Percentiles rank a stretch among this genome's conserved stretches.
Evolutionary conservation across 2,113 vertebrate species (phyloP).

Genomic region (Emydocephalus ijimae): DNA sequence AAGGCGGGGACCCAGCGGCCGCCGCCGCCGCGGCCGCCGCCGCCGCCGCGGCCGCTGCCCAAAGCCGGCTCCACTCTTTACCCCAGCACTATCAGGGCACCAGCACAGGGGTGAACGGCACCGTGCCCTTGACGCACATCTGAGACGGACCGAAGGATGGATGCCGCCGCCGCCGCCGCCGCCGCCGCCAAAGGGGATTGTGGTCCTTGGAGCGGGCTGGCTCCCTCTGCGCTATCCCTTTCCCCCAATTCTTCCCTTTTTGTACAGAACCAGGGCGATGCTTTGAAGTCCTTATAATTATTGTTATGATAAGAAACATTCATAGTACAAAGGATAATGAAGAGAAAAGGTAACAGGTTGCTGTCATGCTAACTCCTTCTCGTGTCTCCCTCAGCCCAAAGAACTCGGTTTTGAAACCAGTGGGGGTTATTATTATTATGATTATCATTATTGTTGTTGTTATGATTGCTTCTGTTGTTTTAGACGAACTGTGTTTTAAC

Average conservation of each 20-base stretch:
- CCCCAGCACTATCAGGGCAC: slow-evolving; percentile 96
- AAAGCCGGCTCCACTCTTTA: slow-evolving; percentile 90
- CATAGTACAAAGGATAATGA: slow-evolving; percentile 18
- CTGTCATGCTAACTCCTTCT: slow-evolving; percentile 57
- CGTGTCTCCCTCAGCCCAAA: background rate
- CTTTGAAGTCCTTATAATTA: slow-evolving; percentile 78
- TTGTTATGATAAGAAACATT: slow-evolving; percentile 54
- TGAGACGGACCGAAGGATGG: slow-evolving; percentile 59
- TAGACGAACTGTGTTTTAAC: slow-evolving; percentile 73
- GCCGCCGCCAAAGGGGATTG: background rate
- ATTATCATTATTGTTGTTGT: background rate
- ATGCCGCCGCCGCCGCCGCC: background rate
- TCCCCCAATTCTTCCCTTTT: slow-evolving; percentile 75
- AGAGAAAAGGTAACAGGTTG: slow-evolving; percentile 75
- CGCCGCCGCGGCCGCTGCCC: slow-evolving; percentile 71
- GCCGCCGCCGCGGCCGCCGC: background rate
- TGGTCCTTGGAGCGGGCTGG: background rate
- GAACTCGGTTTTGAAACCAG: slow-evolving; percentile 66
- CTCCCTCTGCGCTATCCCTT: slow-evolving; percentile 27
- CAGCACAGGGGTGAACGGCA: slow-evolving; percentile 91
- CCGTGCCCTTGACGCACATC: slow-evolving; percentile 96
- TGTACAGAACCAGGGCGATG: slow-evolving; percentile 68
- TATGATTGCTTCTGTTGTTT: slow-evolving; percentile 61
- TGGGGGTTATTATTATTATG: slow-evolving; percentile 16
- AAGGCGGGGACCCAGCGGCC: slow-evolving; percentile 81